phyloP scores from a whole-genome alignment of 2,888 invertebrate genomes.

The Bembecia ichneumoniformis region DNA sequence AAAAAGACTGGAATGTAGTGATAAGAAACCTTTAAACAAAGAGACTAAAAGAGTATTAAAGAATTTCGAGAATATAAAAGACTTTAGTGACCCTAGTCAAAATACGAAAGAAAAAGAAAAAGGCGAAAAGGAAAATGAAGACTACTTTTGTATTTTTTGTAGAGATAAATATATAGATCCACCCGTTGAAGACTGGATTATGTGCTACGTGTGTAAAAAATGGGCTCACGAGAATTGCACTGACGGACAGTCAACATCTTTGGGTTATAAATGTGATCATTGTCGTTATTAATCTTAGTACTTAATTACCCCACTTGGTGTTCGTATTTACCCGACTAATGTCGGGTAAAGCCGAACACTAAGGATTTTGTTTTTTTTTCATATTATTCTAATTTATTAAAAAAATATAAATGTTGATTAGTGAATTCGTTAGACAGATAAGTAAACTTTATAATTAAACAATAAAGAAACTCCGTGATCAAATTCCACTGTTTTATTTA shows the following conservation, averaged over 20 bases:
- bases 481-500: constrained; percentile 4
- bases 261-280: constrained; percentile 6
- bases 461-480: not conserved
- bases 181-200: constrained; percentile 13
- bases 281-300: constrained; percentile 5
- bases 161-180: constrained; percentile 1
- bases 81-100: not conserved
- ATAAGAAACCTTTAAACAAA: not conserved
- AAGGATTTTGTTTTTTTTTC: constrained; percentile 3
- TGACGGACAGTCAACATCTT: constrained; percentile 5
- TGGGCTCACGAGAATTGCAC: constrained; percentile 13
- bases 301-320: constrained; percentile 7
- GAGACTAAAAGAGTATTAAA: constrained; percentile 2
- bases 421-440: not conserved
- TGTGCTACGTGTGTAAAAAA: constrained; percentile 10
- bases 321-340: constrained; percentile 5
- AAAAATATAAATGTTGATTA: not conserved
- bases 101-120: not conserved
- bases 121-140: constrained; percentile 1
- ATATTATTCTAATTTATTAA: not conserved
- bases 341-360: constrained; percentile 2
- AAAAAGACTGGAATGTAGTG: too few species aligned
- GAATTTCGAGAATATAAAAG: constrained; percentile 1
- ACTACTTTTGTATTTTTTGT: constrained; percentile 7
- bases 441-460: not conserved